Conservation (phyloP, 2,888 invertebrate genomes). For the Ophioninae sp. region DNA sequence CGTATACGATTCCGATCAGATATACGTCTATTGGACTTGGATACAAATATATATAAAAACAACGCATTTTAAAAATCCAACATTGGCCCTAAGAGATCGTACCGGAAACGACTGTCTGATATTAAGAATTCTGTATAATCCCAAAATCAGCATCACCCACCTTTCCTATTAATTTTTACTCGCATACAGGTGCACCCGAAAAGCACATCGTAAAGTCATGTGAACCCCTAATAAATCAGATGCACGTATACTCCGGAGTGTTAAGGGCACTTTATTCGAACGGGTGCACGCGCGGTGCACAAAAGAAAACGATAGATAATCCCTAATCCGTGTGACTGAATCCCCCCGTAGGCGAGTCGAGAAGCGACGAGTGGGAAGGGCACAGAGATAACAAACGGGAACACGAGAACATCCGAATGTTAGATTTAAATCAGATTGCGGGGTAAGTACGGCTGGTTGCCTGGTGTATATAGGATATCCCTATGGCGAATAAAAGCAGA, state of each 20-base stretch:
- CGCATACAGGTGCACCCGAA: conserved; percentile 8
- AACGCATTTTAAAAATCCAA: too few species aligned
- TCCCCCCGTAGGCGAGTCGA: neutral
- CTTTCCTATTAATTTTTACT: too few species aligned
- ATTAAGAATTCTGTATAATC: too few species aligned
- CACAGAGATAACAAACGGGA: conserved; percentile 20
- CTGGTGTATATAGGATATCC: conserved; percentile 20
- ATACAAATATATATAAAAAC: too few species aligned
- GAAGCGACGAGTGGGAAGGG: conserved; percentile 14
- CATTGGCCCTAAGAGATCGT: too few species aligned
- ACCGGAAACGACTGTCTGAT: too few species aligned
- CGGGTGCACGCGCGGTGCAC: conserved; percentile 7
- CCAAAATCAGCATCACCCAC: too few species aligned
- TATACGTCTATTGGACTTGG: neutral
- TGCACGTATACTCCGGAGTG: conserved; percentile 18
- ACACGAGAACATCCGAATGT: conserved; percentile 52
- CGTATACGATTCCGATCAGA: conserved; percentile 57
- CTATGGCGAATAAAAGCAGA: conserved; percentile 14
- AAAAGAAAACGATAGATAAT: conserved; percentile 44
- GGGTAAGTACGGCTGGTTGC: conserved; percentile 25
- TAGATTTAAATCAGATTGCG: conserved; percentile 54
- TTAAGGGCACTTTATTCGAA: neutral
- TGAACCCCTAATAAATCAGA: conserved; percentile 58
- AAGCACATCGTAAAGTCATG: conserved; percentile 48
- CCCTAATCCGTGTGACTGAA: conserved; percentile 57